Evolutionary conservation across 1,140 invertebrate species (phyloP), one percentile per base, ranked within the genome.

Genomic region (Diabrotica undecimpunctata): DNA sequence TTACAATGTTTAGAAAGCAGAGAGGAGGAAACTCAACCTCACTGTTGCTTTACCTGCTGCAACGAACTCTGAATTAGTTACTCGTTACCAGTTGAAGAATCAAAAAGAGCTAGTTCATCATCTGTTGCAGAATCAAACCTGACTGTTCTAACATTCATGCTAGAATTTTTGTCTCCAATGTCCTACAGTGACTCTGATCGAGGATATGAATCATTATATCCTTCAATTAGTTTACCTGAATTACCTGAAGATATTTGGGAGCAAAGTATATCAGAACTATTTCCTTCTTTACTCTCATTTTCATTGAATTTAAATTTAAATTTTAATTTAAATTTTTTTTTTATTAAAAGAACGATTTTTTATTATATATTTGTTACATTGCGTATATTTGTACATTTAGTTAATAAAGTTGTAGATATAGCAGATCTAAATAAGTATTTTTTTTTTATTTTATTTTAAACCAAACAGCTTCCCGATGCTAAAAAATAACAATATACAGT

Each of bases 191-290:
- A 69, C 64, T 78, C 76, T 46, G 76, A 78, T 68, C 70, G 68
- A 62, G 78, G 78, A 14, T 79, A 79, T 62, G 78, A 79, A 66
- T 79, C 78, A 0, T 52, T 76, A 13, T 76, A 66, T 54, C 78
- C 77, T 25, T 76, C 77, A 3, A n/a, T 63, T 12, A 73, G 70
- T 69, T 60, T 66, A n/a, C 54, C 46, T 8, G 77, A 77, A 36
- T 60, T 66, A n/a, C 54, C 46, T 8, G 77, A 77, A 36, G 71
- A 75, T 39, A 54, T 70, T 12, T 77, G 75, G 6, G 41, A 46
- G 2, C 41, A 46, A 46, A 46, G 41, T 6, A 46, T 46, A 46
- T 46, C 41, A 46, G 6, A 46, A 6, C 41, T 46, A 46, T 46
- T 46, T 46, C 41, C 41, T 5, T 46, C 41, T 46, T 46, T 46